Base-by-base conservation (phyloP, 2,797 vertebrate species). In the Rallus crepitans region DNA sequence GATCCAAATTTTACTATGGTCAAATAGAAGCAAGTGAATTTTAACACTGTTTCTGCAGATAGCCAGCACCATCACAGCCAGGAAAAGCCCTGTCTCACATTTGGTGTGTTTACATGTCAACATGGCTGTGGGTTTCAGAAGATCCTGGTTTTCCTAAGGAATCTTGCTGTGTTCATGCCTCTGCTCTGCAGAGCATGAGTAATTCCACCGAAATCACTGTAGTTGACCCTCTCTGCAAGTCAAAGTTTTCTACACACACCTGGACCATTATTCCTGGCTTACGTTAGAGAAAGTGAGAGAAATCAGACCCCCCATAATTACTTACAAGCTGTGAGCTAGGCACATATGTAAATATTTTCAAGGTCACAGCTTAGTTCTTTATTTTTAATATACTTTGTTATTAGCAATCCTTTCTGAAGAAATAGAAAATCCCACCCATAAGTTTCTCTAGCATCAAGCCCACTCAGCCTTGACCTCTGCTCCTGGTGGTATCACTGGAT, bases 331-430 rank as follows among this genome's bases (percentile, higher is more conserved):
- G 89, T 9, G 35, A 95, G 77, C 52, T 63, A 86, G 83, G 59
- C 88, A 73, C 59, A 57, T 89, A 88, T 42, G 52, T 94, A 93
- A 97, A 96, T 95, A 91, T 94, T 91, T 95, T 94, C 66, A 72
- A 82, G 93, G 87, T 91, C 93, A 87, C 70, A 79, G 31, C 66
- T 70, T 84, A 90, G 85, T 70, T 95, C 70, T 95, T 77, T 82
- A 68, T 77, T 94, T 96, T 96, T 89, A 89, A 93, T 87, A 92
- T 77, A 84, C 73, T 95, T 90, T 90, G 70, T 94, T 97, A 76
- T 93, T 91, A 76, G 42, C 82, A 82, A 94, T 94, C 0, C 0
- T 28, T 87, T 85, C 64, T 91, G n/a, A 90, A 88, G 77, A 87
- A 60, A 61, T 57, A 77, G 83, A 94, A 95, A 95, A 95, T 96